Evolutionary conservation across 1,140 invertebrate genomes (phyloP).

Genomic region (Drosophila sechellia): DNA sequence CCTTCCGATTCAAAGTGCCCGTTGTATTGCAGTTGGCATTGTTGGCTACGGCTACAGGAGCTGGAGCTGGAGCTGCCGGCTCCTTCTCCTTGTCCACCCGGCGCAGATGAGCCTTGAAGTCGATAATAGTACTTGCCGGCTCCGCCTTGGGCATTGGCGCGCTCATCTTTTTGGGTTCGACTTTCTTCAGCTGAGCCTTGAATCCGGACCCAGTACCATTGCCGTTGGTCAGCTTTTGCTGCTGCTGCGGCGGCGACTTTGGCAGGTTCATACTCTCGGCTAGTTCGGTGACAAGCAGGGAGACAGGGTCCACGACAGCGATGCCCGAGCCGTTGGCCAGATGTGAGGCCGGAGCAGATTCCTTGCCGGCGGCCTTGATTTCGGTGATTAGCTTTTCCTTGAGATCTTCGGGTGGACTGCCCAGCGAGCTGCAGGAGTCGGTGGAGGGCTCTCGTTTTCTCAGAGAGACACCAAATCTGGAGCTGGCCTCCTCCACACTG

Average conservation of each 20-base stretch:
- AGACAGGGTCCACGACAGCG: constrained; percentile 88
- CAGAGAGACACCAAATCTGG: constrained; percentile 89
- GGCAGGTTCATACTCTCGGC: constrained; percentile 88
- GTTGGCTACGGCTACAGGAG: constrained; percentile 9
- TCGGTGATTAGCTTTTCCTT: constrained; percentile 93
- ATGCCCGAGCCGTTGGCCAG: constrained; percentile 68
- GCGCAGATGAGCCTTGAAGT: constrained; percentile 93
- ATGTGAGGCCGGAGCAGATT: constrained; percentile 49
- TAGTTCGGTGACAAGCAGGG: constrained; percentile 91
- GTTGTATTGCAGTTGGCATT: constrained; percentile 63
- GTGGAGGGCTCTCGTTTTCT: constrained; percentile 88
- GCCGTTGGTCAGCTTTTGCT: constrained; percentile 54
- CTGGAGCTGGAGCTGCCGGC: constrained; percentile 3
- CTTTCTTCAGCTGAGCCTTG: constrained; percentile 89
- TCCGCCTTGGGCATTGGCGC: constrained; percentile 85
- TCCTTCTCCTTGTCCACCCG: constrained; percentile 88
- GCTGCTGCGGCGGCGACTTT: constrained; percentile 38
- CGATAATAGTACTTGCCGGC: constrained; percentile 88
- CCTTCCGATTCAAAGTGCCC: constrained; percentile 69
- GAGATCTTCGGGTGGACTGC: constrained; percentile 85
- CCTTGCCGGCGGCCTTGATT: constrained; percentile 90
- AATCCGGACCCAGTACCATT: constrained; percentile 73
- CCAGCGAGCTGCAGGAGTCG: constrained; percentile 86
- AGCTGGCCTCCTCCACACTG: constrained; percentile 89
- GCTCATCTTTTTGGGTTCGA: constrained; percentile 87